Evolutionary conservation across 2,888 invertebrate genomes (phyloP), one percentile per base, ranked within the genome.

Genomic region (Eumerus sabulonum): DNA sequence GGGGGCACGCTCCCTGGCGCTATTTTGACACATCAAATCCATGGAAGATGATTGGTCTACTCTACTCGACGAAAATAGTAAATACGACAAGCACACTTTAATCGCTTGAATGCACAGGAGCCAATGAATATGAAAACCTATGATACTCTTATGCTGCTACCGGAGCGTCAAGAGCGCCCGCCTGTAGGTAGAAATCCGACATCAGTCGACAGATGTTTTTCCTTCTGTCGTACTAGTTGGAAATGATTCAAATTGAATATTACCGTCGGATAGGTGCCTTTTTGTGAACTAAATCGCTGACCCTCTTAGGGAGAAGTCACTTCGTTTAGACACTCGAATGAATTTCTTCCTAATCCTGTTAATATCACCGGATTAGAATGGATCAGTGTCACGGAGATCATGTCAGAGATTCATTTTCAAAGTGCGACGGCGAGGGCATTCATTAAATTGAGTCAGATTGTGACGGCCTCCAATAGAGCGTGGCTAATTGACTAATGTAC

Each of bases 1-100:
- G 68, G 68, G 79, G 68, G 79, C 73, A 79, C 73, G 74, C 73
- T 79, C 79, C 74, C 64, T 79, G 79, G 73, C 79, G 79, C 79
- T 79, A 79, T 79, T 79, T 74, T 79, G 73, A 74, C 79, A 79
- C 59, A 59, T 79, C 53, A 79, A 73, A 64, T 68, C 63, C 63
- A 64, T 68, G 60, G 42, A 60, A 79, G 74, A 74, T 79, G 79
- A 79, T 79, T 79, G 79, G 79, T 70, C 64, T 70, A 18, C 63
- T 68, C 57, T 45, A n/a, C 16, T 11, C 38, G 40, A 62, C 50
- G 77, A 53, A 66, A 66, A 62, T 60, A 56, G 62, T 45, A 53
- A 44, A 63, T 54, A 62, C 60, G 27, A 35, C 44, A 56, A 60
- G 64, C 50, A 36, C 51, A 60, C 74, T 68, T 64, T 50, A 70